Percentiles rank a stretch among this genome's conserved stretches.
Conservation (phyloP, 53 echinoderm and acorn worm genomes). For the Holothuria scabra region DNA sequence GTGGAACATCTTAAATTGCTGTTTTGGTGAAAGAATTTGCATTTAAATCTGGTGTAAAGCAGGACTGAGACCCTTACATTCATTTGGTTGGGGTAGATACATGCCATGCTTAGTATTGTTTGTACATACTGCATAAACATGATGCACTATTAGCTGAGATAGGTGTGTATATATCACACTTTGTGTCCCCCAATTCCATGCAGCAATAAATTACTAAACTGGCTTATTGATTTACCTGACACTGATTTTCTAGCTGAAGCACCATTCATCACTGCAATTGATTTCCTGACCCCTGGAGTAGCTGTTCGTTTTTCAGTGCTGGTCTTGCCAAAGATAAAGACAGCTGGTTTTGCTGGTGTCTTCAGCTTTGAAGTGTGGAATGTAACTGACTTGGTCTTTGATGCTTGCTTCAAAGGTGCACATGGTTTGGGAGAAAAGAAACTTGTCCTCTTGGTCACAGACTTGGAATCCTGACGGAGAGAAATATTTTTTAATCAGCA, state of each 20-base stretch:
- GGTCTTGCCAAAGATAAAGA: constrained; percentile 8
- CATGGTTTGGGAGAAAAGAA: constrained; percentile 54
- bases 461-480: not conserved
- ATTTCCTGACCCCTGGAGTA: constrained; percentile 77
- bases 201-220: too few species aligned
- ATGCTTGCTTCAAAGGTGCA: not conserved
- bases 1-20: too few species aligned
- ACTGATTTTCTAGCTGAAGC: constrained; percentile 56
- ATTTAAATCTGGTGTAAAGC: too few species aligned
- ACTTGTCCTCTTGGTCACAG: constrained; percentile 40
- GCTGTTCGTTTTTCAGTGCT: constrained; percentile 54
- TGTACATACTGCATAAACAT: too few species aligned
- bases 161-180: too few species aligned
- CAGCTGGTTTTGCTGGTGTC: constrained; percentile 66
- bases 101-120: too few species aligned
- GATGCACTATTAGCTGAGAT: too few species aligned
- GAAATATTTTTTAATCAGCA: not conserved
- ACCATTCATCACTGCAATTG: constrained; percentile 60
- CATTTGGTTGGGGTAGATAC: too few species aligned
- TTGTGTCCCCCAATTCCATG: too few species aligned
- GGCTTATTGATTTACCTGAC: constrained; percentile 40
- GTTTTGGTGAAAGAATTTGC: too few species aligned
- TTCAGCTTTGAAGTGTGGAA: constrained; percentile 83
- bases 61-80: too few species aligned
- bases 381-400: constrained; percentile 65